Conservation (phyloP, 2,113 vertebrate genomes). For the Cryptomyrus ogoouensis region DNA sequence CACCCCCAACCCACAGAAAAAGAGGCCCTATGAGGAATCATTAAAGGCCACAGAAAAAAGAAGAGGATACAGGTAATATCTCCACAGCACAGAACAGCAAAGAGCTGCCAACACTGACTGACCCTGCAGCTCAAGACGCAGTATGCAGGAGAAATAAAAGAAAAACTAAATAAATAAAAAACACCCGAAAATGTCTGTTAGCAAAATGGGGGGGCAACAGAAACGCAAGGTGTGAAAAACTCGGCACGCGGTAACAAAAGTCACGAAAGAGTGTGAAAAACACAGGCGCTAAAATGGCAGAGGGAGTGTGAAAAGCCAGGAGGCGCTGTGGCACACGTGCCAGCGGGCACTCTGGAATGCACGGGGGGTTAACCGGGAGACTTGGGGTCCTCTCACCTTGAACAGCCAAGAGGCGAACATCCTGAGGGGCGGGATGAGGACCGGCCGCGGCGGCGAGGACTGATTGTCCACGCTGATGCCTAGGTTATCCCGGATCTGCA, state of each 20-base stretch:
- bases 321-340: neutral
- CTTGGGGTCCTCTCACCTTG: conserved; percentile 63
- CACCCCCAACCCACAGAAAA: neutral
- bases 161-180: neutral
- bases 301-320: neutral
- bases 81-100: neutral
- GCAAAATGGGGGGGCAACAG: neutral
- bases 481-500: conserved; percentile 92
- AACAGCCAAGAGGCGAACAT: conserved; percentile 98
- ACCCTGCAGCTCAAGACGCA: neutral
- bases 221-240: neutral
- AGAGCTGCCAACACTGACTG: neutral
- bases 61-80: neutral
- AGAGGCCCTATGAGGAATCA: neutral
- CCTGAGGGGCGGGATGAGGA: conserved; percentile 87
- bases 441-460: conserved; percentile 78
- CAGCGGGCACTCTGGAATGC: neutral
- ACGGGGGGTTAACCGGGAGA: neutral
- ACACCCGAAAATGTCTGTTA: neutral
- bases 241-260: neutral
- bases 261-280: neutral
- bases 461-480: conserved; percentile 90
- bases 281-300: neutral
- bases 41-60: neutral
- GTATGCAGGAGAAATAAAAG: neutral